Conservation (phyloP, 2,888 invertebrate species). For the Athalia cordata region DNA sequence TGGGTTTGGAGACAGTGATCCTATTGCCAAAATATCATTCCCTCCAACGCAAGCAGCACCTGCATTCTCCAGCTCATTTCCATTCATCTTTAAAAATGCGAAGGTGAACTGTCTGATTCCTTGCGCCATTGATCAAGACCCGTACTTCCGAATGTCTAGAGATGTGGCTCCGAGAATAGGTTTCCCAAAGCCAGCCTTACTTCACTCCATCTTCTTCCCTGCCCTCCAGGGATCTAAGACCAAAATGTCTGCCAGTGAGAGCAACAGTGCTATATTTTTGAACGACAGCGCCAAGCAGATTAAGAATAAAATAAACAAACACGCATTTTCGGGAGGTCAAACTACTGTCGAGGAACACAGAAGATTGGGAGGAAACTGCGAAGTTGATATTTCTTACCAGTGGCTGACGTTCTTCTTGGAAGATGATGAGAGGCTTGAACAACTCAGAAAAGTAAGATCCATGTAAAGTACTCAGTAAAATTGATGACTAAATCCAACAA, state of each 20-base stretch:
- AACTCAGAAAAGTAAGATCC: slow-evolving; percentile 78
- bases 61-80: slow-evolving; percentile 91
- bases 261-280: slow-evolving; percentile 95
- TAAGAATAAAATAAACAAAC: slow-evolving; percentile 96
- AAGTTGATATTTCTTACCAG: slow-evolving; percentile 96
- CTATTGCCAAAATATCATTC: slow-evolving; percentile 97
- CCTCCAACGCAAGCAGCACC: slow-evolving; percentile 98
- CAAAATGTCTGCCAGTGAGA: slow-evolving; percentile 98
- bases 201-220: slow-evolving; percentile 93
- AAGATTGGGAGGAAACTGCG: slow-evolving; percentile 93
- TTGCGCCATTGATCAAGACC: slow-evolving; percentile 99
- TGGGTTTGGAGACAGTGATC: slow-evolving; percentile 96
- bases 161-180: slow-evolving; percentile 97
- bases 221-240: slow-evolving; percentile 97
- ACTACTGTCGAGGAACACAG: slow-evolving; percentile 95
- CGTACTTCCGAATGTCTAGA: slow-evolving; percentile 98
- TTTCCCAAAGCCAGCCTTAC: slow-evolving; percentile 89
- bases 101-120: slow-evolving; percentile 92
- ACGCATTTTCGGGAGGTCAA: slow-evolving; percentile 98
- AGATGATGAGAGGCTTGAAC: slow-evolving; percentile 89
- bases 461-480: not conserved
- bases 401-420: slow-evolving; percentile 96
- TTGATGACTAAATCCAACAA: not conserved
- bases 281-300: slow-evolving; percentile 96
- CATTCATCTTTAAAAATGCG: slow-evolving; percentile 89